Conservation (phyloP, 2,797 vertebrate species). For the Saxicola maurus region DNA sequence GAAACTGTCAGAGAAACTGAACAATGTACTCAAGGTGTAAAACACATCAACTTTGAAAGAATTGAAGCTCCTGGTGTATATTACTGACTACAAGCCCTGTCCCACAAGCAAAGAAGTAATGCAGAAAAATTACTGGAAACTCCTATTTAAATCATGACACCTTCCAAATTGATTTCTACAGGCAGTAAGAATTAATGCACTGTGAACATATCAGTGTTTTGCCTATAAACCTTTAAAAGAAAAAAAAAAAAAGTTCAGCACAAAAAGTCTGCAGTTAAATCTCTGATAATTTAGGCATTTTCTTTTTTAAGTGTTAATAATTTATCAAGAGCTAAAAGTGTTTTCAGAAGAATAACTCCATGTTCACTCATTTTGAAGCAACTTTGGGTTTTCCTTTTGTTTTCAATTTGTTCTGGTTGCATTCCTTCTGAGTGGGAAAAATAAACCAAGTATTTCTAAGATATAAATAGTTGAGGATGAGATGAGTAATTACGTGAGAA, state of each 20-base stretch:
- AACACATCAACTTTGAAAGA: conserved; percentile 2
- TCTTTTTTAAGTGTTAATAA: conserved; percentile 37
- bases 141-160: conserved; percentile 62
- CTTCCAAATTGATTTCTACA: conserved; percentile 67
- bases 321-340: conserved; percentile 29
- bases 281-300: conserved; percentile 25
- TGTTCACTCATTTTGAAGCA: background rate
- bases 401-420: conserved; percentile 24
- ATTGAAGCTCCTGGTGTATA: conserved; percentile 5
- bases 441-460: conserved; percentile 15
- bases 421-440: conserved; percentile 22
- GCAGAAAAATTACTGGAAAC: conserved; percentile 66
- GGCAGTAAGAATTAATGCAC: conserved; percentile 55
- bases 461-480: conserved; percentile 33
- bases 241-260: background rate
- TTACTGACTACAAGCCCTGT: conserved; percentile 4
- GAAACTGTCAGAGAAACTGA: no score
- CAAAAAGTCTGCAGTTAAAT: conserved; percentile 46
- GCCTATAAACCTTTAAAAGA: conserved; percentile 38
- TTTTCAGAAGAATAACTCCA: conserved; percentile 19
- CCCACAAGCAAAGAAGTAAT: conserved; percentile 45
- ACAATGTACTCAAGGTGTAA: background rate
- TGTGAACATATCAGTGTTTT: conserved; percentile 64
- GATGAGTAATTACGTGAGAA: conserved; percentile 51
- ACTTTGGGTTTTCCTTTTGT: background rate